Evolutionary conservation across 2,113 vertebrate species (phyloP).

Genomic region (Salvelinus fontinalis): DNA sequence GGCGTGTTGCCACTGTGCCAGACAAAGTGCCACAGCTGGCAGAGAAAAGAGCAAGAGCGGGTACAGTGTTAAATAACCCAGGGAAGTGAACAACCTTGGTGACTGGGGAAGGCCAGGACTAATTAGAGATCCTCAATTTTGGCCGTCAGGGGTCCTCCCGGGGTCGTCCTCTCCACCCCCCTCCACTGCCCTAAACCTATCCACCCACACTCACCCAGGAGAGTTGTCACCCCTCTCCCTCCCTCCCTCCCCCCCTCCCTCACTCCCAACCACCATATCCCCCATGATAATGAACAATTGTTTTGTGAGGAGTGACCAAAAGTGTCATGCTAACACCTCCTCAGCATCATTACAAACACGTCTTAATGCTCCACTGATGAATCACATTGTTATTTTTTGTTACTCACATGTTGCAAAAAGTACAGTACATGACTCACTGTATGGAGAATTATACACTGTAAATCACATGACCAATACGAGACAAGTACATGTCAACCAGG

Average conservation of each 20-base stretch:
- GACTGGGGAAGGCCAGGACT: conserved; percentile 74
- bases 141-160: conserved; percentile 60
- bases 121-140: conserved; percentile 69
- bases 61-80: conserved; percentile 73
- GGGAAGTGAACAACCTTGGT: conserved; percentile 74
- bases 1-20: conserved; percentile 61
- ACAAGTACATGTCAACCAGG: too few relatives aligned
- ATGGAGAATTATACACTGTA: too few relatives aligned
- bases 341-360: conserved; percentile 41
- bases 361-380: conserved; percentile 16
- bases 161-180: conserved; percentile 60
- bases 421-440: too few relatives aligned
- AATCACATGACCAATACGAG: too few relatives aligned
- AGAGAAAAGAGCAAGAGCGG: conserved; percentile 78
- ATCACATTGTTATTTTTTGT: neutral
- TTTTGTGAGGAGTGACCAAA: conserved; percentile 44
- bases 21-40: conserved; percentile 77
- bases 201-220: conserved; percentile 30
- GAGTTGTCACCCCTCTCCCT: conserved; percentile 46
- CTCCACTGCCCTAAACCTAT: conserved; percentile 28
- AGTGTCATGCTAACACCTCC: conserved; percentile 44
- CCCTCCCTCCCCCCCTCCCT: neutral
- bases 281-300: conserved; percentile 54
- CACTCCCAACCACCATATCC: neutral
- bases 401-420: too few relatives aligned